Evolutionary conservation across 2,888 invertebrate species (phyloP).

Genomic region (Ectemnius lituratus): DNA sequence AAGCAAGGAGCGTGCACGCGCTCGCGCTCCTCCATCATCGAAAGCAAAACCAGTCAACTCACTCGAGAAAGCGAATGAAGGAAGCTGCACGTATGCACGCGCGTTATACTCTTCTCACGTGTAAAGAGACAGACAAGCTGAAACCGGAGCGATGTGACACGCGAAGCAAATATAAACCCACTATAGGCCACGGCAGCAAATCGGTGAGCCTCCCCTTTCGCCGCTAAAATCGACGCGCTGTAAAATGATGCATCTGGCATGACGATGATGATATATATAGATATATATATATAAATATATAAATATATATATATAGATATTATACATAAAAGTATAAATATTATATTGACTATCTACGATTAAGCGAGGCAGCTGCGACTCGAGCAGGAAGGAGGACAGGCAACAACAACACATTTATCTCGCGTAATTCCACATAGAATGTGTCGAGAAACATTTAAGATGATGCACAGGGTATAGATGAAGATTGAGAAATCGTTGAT

Average conservation of each 20-base stretch:
- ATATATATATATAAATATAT: constrained; percentile 62
- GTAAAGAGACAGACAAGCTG: no score
- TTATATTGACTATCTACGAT: constrained; percentile 63
- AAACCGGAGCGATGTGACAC: no score
- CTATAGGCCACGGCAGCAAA: no score
- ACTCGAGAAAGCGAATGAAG: no score
- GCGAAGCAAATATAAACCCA: no score
- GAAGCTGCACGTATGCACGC: no score
- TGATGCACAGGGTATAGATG: constrained; percentile 78
- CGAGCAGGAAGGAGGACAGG: no score
- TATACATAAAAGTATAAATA: constrained; percentile 68
- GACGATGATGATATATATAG: constrained; percentile 70
- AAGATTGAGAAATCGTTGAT: constrained; percentile 72
- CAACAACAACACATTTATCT: constrained; percentile 62
- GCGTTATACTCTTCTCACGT: no score
- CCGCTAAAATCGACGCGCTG: constrained; percentile 69
- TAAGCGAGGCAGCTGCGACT: constrained; percentile 39
- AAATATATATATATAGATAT: constrained; percentile 55
- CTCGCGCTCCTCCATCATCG: no score
- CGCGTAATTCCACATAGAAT: constrained; percentile 72
- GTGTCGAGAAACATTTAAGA: constrained; percentile 75
- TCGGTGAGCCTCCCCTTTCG: constrained; percentile 55
- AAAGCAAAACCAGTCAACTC: no score
- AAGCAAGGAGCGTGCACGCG: no score
- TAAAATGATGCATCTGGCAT: constrained; percentile 75